Percentiles rank a stretch among this genome's conserved stretches.
Evolutionary conservation across 2,113 vertebrate species (phyloP).

Genomic region (Toxotes jaculatrix): DNA sequence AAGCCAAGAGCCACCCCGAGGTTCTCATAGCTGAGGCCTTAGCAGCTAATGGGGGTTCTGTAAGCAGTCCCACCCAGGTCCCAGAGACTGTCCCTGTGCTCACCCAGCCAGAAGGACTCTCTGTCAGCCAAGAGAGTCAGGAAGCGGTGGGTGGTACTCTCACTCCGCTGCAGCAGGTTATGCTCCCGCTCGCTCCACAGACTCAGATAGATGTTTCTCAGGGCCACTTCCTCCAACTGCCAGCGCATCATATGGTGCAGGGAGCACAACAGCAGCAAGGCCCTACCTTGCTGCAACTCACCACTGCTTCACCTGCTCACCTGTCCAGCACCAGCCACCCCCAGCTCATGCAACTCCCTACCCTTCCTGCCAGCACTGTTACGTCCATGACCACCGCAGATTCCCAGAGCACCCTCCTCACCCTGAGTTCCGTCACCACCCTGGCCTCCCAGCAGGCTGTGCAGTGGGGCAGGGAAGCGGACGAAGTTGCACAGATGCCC

Average conservation of each 20-base stretch:
- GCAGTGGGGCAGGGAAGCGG: conserved; percentile 40
- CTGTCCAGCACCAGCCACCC: conserved; percentile 27
- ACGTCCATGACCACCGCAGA: background rate
- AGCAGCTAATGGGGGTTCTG: conserved; percentile 90
- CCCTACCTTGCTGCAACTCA: conserved; percentile 48
- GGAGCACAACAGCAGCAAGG: conserved; percentile 42
- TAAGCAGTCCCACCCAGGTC: conserved; percentile 86
- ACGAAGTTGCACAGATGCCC: background rate
- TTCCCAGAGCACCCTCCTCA: conserved; percentile 36
- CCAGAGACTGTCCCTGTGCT: conserved; percentile 82
- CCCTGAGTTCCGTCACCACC: conserved; percentile 49
- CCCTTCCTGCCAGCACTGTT: conserved; percentile 16
- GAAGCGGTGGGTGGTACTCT: background rate
- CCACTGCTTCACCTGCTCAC: background rate
- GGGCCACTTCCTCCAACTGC: conserved; percentile 46
- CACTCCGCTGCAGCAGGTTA: conserved; percentile 55
- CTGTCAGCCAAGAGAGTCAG: conserved; percentile 25
- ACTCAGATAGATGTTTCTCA: conserved; percentile 31
- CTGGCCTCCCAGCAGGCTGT: conserved; percentile 30
- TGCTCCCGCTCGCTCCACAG: conserved; percentile 37
- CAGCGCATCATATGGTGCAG: conserved; percentile 41
- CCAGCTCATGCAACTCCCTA: conserved; percentile 51
- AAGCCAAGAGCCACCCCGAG: conserved; percentile 94
- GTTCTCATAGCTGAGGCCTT: conserved; percentile 93
- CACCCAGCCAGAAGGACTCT: background rate